Percentiles rank a stretch among this genome's conserved stretches.
Conservation (phyloP, 2,113 vertebrate species). For the Gorsachius goisagi region DNA sequence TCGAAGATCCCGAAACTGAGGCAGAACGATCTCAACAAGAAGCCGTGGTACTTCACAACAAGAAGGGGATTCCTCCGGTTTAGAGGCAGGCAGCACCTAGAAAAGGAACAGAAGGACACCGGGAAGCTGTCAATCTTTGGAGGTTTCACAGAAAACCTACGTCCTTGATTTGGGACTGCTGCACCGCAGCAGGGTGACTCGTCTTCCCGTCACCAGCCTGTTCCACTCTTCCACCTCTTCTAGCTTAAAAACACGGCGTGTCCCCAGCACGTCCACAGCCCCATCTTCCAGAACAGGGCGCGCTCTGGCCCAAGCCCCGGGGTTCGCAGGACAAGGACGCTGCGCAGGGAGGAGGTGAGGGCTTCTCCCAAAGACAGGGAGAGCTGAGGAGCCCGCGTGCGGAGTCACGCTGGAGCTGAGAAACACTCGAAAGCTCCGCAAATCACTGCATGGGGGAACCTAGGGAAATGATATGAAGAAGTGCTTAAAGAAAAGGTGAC, state of each 20-base stretch:
- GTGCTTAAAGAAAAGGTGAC: neutral
- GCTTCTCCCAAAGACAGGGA: neutral
- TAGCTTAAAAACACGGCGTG: neutral
- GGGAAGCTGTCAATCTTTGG: neutral
- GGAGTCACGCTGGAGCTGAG: fast-evolving
- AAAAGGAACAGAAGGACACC: neutral
- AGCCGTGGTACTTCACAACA: neutral
- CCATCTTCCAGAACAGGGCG: fast-evolving
- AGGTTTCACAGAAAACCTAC: neutral
- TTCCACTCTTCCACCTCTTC: neutral
- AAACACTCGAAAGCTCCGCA: neutral
- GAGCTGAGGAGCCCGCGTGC: neutral
- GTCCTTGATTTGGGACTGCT: neutral
- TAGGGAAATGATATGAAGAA: neutral
- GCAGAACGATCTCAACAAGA: neutral
- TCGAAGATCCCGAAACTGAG: neutral
- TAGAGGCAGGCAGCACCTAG: neutral
- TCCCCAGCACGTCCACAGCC: neutral
- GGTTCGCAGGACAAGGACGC: neutral
- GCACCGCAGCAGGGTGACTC: neutral
- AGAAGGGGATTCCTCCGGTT: neutral
- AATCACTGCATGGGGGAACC: neutral
- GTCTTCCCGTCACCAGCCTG: neutral
- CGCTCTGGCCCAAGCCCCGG: neutral
- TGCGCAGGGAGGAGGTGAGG: neutral